Percentiles rank a stretch among this genome's conserved stretches.
Conservation (phyloP, 2,888 invertebrate genomes). For the Melolontha melolontha region DNA sequence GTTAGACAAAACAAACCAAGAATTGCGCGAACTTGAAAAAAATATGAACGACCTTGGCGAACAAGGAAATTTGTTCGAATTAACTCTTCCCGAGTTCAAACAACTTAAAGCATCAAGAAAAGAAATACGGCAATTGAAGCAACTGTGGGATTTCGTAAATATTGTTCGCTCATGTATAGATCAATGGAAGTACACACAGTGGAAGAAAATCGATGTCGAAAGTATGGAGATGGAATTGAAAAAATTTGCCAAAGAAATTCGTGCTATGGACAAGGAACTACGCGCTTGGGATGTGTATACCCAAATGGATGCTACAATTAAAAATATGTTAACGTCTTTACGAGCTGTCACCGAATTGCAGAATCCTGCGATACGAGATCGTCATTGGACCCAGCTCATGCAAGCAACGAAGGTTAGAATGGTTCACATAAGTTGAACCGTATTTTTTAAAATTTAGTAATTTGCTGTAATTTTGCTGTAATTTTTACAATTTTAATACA, state of each 20-base stretch:
- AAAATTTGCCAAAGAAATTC: constrained; percentile 86
- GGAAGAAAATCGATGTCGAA: constrained; percentile 95
- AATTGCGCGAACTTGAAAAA: constrained; percentile 76
- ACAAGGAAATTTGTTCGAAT: constrained; percentile 87
- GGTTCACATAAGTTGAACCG: constrained; percentile 31
- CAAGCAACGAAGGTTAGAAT: constrained; percentile 83
- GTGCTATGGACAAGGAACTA: constrained; percentile 84
- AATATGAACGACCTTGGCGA: constrained; percentile 75
- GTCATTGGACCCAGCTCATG: constrained; percentile 96
- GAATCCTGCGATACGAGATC: constrained; percentile 92
- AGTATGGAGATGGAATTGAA: constrained; percentile 96
- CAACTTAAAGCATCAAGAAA: constrained; percentile 79
- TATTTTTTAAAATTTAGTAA: constrained; percentile 6
- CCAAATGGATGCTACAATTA: constrained; percentile 84
- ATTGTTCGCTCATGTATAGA: constrained; percentile 85
- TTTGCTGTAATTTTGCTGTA: too few species aligned
- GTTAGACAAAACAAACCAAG: constrained; percentile 77
- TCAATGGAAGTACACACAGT: constrained; percentile 93
- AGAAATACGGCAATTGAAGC: constrained; percentile 82
- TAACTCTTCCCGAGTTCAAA: constrained; percentile 86
- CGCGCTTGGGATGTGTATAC: constrained; percentile 83
- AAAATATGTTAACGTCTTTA: constrained; percentile 93
- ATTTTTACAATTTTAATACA: constrained; percentile 22
- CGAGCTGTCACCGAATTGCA: constrained; percentile 93
- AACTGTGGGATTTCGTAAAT: constrained; percentile 90